Conservation (phyloP, 2,113 vertebrate genomes). For the Aepyceros melampus region DNA sequence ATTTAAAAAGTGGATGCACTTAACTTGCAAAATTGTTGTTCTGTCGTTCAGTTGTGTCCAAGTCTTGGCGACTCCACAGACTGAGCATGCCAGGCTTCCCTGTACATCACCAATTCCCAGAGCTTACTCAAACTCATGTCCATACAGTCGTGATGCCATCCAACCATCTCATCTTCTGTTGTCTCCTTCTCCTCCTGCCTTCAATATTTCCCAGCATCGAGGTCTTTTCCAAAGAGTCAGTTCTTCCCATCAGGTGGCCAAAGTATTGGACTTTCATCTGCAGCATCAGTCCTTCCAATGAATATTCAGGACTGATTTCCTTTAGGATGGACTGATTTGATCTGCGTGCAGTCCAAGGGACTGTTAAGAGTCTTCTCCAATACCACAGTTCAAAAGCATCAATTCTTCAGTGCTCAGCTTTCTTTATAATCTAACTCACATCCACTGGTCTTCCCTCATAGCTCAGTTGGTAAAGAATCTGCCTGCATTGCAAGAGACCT, state of each 20-base stretch:
- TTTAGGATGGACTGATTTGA: neutral
- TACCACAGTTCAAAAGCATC: neutral
- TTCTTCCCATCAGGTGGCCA: neutral
- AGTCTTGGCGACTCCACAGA: neutral
- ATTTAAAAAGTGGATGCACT: neutral
- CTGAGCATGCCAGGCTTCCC: neutral
- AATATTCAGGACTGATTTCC: neutral
- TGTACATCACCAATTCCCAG: neutral
- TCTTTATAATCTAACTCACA: neutral
- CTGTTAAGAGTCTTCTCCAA: neutral
- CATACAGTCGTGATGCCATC: neutral
- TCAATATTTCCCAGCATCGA: neutral
- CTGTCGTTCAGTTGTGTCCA: fast-evolving
- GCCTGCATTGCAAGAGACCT: too few species aligned
- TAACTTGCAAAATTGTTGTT: neutral
- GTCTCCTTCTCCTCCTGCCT: neutral
- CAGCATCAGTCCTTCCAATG: neutral
- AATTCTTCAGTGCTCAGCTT: neutral
- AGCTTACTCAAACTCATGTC: neutral
- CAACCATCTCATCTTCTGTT: neutral
- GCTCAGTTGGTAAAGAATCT: too few species aligned
- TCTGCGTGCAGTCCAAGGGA: neutral
- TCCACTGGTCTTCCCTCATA: neutral
- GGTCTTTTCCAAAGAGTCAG: neutral
- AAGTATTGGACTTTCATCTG: neutral